Evolutionary conservation across 1,140 invertebrate genomes (phyloP), one percentile per base, ranked within the genome.

Genomic region (Cotesia glomerata): DNA sequence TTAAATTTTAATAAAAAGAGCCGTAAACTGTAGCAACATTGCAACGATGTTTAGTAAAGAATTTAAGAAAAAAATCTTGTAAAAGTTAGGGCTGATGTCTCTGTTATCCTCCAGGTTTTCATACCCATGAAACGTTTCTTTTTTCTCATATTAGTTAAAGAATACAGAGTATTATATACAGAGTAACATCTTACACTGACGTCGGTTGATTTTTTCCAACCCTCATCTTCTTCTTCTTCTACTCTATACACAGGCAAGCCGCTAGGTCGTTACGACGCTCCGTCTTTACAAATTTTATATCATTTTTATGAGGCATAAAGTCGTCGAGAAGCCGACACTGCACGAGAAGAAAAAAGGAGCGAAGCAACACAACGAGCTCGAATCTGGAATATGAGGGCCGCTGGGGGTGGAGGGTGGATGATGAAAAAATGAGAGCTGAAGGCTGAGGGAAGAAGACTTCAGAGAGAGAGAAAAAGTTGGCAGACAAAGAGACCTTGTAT

Each of bases 261-360:
- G 80, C 82, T 82, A 73, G 76, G 78, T 85, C 82, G 82, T 85
- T 84, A 84, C 81, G 77, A 69, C 71, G 82, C 80, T 80, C 77
- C 84, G 81, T 86, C 84, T 86, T 85, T 86, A 86, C 85, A 86
- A 86, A 86, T 86, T 86, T 86, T 86, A 86, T 86, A 85, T 85
- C 80, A 84, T 84, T 86, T 86, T 86, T 86, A 86, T 84, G 84
- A 85, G 80, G 78, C 85, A 86, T 86, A 86, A 86, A 86, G 82
- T 86, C 81, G 80, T 81, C 83, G 80, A 82, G 81, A 82, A 85
- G 82, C 77, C 81, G 80, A 75, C 78, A 36, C 54, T 72, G 62
- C 59, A 11, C 7, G 39, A 45, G 39, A 45, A 45, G 39, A 45
- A 45, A 45, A 45, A 45, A 45, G 39, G 39, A 45, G 39, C 5